A percentile compares a stretch with the other conserved stretches of the same genome.
Conservation (phyloP, 2,797 vertebrate genomes). For the Toxotes lorentzi region DNA sequence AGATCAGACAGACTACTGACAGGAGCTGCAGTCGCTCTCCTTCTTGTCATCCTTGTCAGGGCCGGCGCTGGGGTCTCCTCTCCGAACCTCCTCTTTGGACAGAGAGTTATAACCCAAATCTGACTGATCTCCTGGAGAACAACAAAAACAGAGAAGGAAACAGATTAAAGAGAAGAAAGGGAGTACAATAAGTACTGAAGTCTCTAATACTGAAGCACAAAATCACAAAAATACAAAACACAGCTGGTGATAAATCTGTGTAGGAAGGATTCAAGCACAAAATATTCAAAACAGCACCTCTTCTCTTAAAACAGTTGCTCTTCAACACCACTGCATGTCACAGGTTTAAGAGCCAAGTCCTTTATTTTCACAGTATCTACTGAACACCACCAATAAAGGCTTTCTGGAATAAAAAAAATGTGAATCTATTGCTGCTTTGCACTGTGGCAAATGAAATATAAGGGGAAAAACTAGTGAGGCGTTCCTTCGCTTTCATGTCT, state of each 20-base stretch:
- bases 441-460: slow-evolving; percentile 11
- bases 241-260: slow-evolving; percentile 2
- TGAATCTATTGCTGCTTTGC: slow-evolving; percentile 11
- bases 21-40: slow-evolving; percentile 91
- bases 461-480: neutral
- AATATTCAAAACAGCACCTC: neutral
- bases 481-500: slow-evolving; percentile 36
- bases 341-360: neutral
- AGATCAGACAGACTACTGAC: slow-evolving; percentile 68
- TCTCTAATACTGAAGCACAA: slow-evolving; percentile 17
- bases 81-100: slow-evolving; percentile 92
- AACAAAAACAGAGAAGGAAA: neutral
- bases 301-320: neutral
- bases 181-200: too few species aligned
- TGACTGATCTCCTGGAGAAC: slow-evolving; percentile 89
- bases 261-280: neutral
- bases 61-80: slow-evolving; percentile 82
- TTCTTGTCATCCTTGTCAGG: slow-evolving; percentile 90
- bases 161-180: neutral
- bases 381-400: neutral
- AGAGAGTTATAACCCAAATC: slow-evolving; percentile 92
- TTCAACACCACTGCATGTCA: neutral
- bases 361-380: neutral
- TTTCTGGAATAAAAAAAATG: neutral
- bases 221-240: slow-evolving; percentile 25